Evolutionary conservation across 2,888 invertebrate genomes (phyloP), one percentile per base, ranked within the genome.

Genomic region (Cyclophora punctaria): DNA sequence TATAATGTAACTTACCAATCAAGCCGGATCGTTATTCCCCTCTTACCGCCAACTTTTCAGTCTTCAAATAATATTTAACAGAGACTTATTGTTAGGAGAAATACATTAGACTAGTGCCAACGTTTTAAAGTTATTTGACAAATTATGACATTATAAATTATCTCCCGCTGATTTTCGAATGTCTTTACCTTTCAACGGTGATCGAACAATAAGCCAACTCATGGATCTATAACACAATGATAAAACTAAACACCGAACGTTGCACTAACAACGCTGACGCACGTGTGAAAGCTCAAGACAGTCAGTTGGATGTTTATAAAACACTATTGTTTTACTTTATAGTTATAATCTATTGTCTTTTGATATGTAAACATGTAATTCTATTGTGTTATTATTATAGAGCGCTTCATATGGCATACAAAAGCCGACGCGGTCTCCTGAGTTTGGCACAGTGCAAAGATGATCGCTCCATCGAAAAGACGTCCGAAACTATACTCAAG

Each of bases 401-500:
- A 71, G 87, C 88, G 50, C 68, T 88, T 68, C 84, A 82, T 56
- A 80, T 81, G 80, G 86, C 88, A 50, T 88, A 88, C 85, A 88
- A 88, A 87, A 88, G 87, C 80, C 70, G 87, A 2, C 84, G 88
- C 56, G 83, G 83, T 0, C 64, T 87, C 50, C 69, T 81, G 47
- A 82, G 80, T 60, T 74, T 87, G 51, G 75, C 77, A 50, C 87
- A 87, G 74, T 85, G 84, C 60, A 67, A 69, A 58, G 84, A 87
- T 80, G 84, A 75, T 57, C 66, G 59, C 48, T 60, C 80, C 20
- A 55, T 77, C 55, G 78, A 80, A 57, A 75, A 75, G 78, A 81
- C 80, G 34, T 78, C 86, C 2, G 79, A 83, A 5, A 86, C 83
- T 37, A 75, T 87, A 57, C 87, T 87, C 58, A 88, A 87, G 85